phyloP scores from a whole-genome alignment of 2,888 invertebrate genomes.

The Dugesia japonica region DNA sequence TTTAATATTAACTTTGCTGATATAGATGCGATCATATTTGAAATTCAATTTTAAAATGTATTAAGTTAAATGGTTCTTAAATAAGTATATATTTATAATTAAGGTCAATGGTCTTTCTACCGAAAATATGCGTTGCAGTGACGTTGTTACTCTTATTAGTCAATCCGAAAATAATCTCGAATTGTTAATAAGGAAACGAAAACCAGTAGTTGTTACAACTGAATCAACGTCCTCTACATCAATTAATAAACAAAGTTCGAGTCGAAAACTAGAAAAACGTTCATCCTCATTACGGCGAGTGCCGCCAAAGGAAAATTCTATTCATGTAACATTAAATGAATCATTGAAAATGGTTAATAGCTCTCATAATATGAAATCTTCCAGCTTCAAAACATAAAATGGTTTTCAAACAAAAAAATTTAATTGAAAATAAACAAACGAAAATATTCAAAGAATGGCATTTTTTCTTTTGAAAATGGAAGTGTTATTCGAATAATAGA shows the following conservation, averaged over 20 bases:
- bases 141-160: conserved; percentile 27
- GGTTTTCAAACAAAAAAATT: neutral
- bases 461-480: neutral
- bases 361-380: neutral
- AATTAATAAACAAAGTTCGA: neutral
- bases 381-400: neutral
- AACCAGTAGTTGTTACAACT: neutral
- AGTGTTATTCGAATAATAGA: neutral
- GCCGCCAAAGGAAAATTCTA: neutral
- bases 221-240: neutral
- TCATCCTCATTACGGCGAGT: neutral
- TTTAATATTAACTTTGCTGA: no score
- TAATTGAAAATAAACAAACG: neutral
- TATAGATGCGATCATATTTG: no score
- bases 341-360: neutral
- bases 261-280: neutral
- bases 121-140: conserved; percentile 15
- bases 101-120: neutral
- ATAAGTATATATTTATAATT: no score
- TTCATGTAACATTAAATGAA: neutral
- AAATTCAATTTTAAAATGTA: no score
- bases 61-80: no score
- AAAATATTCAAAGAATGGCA: no score
- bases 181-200: neutral
- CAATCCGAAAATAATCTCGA: conserved; percentile 12